Evolutionary conservation across 2,113 vertebrate genomes (phyloP).

Genomic region (Labrus mixtus): DNA sequence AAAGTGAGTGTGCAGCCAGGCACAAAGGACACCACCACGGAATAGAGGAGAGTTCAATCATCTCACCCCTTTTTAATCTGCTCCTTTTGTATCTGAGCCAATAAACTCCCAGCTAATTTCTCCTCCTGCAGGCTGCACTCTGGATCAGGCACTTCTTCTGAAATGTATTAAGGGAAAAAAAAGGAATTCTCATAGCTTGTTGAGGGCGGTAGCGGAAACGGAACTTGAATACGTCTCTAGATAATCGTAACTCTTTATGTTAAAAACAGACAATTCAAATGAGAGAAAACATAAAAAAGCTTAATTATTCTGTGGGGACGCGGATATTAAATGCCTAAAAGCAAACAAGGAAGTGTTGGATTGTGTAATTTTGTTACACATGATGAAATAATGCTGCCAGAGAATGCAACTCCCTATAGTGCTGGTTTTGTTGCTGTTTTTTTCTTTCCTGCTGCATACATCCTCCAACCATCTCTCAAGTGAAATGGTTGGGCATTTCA

Average conservation of each 20-base stretch:
- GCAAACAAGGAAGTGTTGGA: conserved; percentile 43
- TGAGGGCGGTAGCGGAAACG: conserved; percentile 11
- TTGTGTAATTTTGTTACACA: conserved; percentile 44
- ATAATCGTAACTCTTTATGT: conserved; percentile 37
- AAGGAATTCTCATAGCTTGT: conserved; percentile 31
- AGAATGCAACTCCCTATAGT: conserved; percentile 44
- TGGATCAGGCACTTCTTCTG: conserved; percentile 47
- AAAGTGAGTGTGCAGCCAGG: conserved; percentile 69
- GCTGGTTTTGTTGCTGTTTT: conserved; percentile 50
- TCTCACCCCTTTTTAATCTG: conserved; percentile 74
- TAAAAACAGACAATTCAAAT: conserved; percentile 46
- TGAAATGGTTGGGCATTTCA: conserved; percentile 75
- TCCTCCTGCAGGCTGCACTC: conserved; percentile 54
- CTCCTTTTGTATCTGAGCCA: conserved; percentile 72
- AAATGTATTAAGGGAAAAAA: conserved; percentile 61
- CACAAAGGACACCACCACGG: conserved; percentile 72
- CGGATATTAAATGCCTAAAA: conserved; percentile 23
- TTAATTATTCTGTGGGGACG: conserved; percentile 51
- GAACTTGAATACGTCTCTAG: conserved; percentile 22
- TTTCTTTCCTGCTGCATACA: conserved; percentile 46
- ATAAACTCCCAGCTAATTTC: conserved; percentile 71
- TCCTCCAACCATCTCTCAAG: conserved; percentile 56
- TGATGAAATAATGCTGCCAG: conserved; percentile 56
- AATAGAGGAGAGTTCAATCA: conserved; percentile 79
- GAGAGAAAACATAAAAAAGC: conserved; percentile 32